Percentiles rank a stretch among this genome's conserved stretches.
Evolutionary conservation across 2,888 invertebrate genomes (phyloP).

Genomic region (Mythimna ferrago): DNA sequence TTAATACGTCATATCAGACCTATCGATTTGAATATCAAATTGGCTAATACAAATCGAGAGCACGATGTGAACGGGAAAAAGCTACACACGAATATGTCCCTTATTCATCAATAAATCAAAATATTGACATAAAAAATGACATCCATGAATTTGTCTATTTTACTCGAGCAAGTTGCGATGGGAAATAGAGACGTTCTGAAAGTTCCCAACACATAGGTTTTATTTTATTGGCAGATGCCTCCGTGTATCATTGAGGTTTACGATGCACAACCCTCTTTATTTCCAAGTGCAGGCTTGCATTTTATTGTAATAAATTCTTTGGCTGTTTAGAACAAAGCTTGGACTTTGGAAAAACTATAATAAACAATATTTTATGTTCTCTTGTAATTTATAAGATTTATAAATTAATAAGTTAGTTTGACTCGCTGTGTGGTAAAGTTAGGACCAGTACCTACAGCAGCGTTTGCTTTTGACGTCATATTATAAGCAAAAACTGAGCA

Average conservation of each 20-base stretch:
- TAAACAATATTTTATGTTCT: conserved; percentile 52
- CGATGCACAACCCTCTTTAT: conserved; percentile 84
- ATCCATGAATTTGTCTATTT: conserved; percentile 56
- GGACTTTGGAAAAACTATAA: conserved; percentile 62
- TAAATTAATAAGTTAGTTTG: conserved; percentile 20
- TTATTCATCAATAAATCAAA: conserved; percentile 32
- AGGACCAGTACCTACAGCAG: neutral
- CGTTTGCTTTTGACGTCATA: conserved; percentile 15
- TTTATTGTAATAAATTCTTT: conserved; percentile 73
- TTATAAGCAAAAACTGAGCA: conserved; percentile 11
- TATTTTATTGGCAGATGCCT: conserved; percentile 82
- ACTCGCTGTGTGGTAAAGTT: conserved; percentile 10
- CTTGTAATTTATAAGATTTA: conserved; percentile 35
- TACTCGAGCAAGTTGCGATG: conserved; percentile 60
- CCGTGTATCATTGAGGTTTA: conserved; percentile 85
- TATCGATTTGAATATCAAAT: neutral
- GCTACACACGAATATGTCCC: conserved; percentile 12
- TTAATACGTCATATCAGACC: neutral
- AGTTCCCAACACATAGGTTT: conserved; percentile 79
- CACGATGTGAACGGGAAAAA: neutral
- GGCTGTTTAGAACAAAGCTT: conserved; percentile 65
- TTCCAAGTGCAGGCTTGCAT: conserved; percentile 72
- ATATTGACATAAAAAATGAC: conserved; percentile 47
- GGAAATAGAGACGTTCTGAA: conserved; percentile 75
- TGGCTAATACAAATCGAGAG: neutral